phyloP scores from a whole-genome alignment of 2,888 invertebrate species.

The Anticlea derivata region DNA sequence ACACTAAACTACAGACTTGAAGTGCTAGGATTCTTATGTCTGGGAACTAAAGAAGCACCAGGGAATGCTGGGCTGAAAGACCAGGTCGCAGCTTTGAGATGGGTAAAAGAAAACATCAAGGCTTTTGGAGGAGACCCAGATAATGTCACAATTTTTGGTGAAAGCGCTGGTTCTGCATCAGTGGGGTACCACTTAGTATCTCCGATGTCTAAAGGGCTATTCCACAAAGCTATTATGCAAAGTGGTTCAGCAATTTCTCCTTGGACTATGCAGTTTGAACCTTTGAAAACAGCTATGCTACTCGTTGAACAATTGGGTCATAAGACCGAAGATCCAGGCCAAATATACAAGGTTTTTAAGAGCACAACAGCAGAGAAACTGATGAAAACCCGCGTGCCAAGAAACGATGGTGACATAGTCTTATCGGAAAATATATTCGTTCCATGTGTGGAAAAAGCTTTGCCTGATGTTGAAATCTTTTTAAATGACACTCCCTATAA shows the following conservation, averaged over 20 bases:
- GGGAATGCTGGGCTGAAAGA: conserved; percentile 75
- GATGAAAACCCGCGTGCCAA: conserved; percentile 59
- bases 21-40: conserved; percentile 68
- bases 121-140: conserved; percentile 71
- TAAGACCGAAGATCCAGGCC: conserved; percentile 51
- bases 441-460: conserved; percentile 63
- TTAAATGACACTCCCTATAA: conserved; percentile 63
- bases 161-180: conserved; percentile 74
- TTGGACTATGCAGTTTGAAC: conserved; percentile 71
- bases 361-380: conserved; percentile 50
- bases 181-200: conserved; percentile 68
- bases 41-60: conserved; percentile 70
- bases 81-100: conserved; percentile 67
- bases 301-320: conserved; percentile 60
- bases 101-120: conserved; percentile 65
- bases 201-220: conserved; percentile 68
- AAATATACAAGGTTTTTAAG: conserved; percentile 59
- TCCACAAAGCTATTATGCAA: conserved; percentile 69
- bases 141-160: conserved; percentile 70
- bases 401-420: conserved; percentile 61
- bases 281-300: conserved; percentile 56
- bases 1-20: conserved; percentile 73
- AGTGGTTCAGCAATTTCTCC: conserved; percentile 71
- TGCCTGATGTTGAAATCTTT: conserved; percentile 52
- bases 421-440: conserved; percentile 73